Base-by-base conservation (phyloP, 2,113 vertebrate species). In the Gobiocypris rarus region DNA sequence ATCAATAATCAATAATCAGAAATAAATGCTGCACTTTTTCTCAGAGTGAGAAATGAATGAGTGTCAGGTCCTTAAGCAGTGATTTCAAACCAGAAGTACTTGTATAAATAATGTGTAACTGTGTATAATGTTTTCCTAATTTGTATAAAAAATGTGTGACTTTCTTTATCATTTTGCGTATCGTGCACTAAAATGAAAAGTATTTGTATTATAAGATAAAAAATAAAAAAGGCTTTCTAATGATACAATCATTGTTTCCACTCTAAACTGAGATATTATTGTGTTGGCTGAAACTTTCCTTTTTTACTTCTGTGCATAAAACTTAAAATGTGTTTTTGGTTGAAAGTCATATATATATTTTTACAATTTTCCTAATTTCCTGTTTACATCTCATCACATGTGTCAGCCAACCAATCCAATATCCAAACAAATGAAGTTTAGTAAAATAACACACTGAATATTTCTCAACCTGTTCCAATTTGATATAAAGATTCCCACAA, bases 1-100 rank as follows among this genome's bases (percentile, higher is more conserved):
- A 89, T 89, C 88, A 87, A 89, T 89, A 89, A 85, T 87, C 88
- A 89, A 89, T 89, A 83, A 87, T 85, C 84, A 84, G 63, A 85
- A 63, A 86, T 86, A 84, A 86, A 86, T 67, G 59, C 63, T 41
- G 59, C 13, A 54, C 61, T 38, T 85, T 80, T 85, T 73, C 59
- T 69, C n/a, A 41, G 38, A 19, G 61, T 52, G 26, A 67, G 43
- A 67, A 19, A 52, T 67, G 17, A 67, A 81, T 81, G 61, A 45
- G 11, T 26, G 41, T 24, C 22, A 3, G n/a, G n/a, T 73, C n/a
- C n/a, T 24, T 14, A 38, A 38, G 3, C 67, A 70, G 19, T 4
- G 7, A 41, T 22, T 38, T 69, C 17, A 17, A 69, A 41, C 34
- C 4, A 22, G 15, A 15, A 10, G 17, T 69, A 41, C 17, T 3